A percentile compares a stretch with the other conserved stretches of the same genome.
These are phyloP conservation scores for Trichosurus vulpecula DNA, from an alignment of 2,797 vertebrate genomes.

Conservation along the genomic window DNA sequence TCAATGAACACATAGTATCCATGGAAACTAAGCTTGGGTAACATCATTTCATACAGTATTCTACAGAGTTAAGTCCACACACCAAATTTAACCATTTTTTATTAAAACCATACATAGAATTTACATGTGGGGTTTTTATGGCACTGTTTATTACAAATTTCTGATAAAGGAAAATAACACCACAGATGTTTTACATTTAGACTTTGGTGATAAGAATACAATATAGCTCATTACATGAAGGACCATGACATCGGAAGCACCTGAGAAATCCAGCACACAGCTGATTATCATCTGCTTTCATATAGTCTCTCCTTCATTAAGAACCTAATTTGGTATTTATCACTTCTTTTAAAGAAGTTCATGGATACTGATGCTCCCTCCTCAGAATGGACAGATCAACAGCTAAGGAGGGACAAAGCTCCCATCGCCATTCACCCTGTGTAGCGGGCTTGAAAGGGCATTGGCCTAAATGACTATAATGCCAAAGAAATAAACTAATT, in stretches of 20 bases:
- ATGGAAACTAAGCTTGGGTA: neutral
- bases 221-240: neutral
- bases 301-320: neutral
- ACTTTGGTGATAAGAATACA: constrained; percentile 66
- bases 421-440: neutral
- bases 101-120: constrained; percentile 59
- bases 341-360: constrained; percentile 9
- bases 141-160: constrained; percentile 73
- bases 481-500: constrained; percentile 23
- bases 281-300: neutral
- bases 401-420: neutral
- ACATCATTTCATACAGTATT: neutral
- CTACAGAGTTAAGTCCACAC: neutral
- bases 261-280: constrained; percentile 10
- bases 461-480: neutral
- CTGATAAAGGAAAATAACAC: constrained; percentile 68
- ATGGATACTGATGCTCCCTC: neutral
- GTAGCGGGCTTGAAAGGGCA: constrained; percentile 29
- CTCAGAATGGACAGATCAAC: neutral
- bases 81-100: constrained; percentile 48
- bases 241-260: constrained; percentile 1
- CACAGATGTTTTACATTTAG: constrained; percentile 58
- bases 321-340: neutral
- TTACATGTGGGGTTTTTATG: constrained; percentile 47
- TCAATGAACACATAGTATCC: neutral